Evolutionary conservation across 1,140 invertebrate species (phyloP), one percentile per base, ranked within the genome.

Genomic region (Orussus abietinus): DNA sequence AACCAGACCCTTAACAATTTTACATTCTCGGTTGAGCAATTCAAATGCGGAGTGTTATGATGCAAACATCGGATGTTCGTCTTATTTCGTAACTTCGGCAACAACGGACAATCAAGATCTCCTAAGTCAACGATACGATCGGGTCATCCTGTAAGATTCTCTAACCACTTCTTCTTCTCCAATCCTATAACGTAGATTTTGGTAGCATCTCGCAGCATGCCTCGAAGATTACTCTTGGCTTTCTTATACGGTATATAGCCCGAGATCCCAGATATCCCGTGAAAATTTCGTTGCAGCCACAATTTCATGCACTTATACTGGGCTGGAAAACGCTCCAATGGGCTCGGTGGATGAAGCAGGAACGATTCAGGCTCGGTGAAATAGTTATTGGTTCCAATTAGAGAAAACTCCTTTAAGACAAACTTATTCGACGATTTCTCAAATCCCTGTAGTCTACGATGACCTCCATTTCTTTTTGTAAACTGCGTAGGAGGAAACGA

Each of bases 361-460:
- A 42, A 19, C 5, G 30, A 25, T 7, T 35, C 4, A 22, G 40
- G 38, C 19, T 43, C 30, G 9, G 25, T 6, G 11, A 10, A 13
- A 15, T 36, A 15, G 13, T 31, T 14, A 9, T 41, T 15, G 9
- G 47, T 6, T 19, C 17, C 14, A 11, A 53, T 12, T 25, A 49
- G 25, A 15, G 42, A 33, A 9, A 53, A 18, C 33, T 53, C 47
- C 41, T 53, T 53, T 9, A 52, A 37, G 11, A 52, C 36, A 29
- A 44, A 49, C 17, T 45, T 33, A 17, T 52, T 30, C 7, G 19
- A 30, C 28, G 49, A 37, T 35, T 22, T 20, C 25, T 44, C 44
- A 29, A 49, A 49, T 9, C 51, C 42, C 30, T 53, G 47, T 17
- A 47, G 14, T 53, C 51, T 5, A 47, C 43, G 14, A 53, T 10